Evolutionary conservation across 2,888 invertebrate genomes (phyloP).

Genomic region (Mythimna albipuncta): DNA sequence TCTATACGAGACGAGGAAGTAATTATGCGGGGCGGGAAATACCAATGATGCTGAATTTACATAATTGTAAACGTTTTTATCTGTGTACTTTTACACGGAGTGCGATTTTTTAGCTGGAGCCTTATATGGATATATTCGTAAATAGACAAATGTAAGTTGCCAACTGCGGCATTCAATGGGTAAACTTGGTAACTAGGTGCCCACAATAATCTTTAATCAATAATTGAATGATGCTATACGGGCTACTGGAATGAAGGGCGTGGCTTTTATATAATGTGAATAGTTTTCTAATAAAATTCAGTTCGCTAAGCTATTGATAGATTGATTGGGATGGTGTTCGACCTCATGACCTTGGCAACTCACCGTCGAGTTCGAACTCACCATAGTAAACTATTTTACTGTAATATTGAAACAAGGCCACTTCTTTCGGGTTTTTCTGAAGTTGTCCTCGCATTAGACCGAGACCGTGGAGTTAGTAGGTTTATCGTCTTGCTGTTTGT

Average conservation of each 20-base stretch:
- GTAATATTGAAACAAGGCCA: conserved; percentile 15
- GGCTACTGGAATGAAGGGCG: background rate
- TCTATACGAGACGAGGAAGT: too few relatives aligned
- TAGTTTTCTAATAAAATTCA: background rate
- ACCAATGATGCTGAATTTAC: too few relatives aligned
- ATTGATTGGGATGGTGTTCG: background rate
- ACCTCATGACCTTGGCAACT: background rate
- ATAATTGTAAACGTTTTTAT: too few relatives aligned
- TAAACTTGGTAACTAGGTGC: too few relatives aligned
- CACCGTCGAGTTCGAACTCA: background rate
- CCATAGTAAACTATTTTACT: background rate
- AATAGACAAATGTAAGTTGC: too few relatives aligned
- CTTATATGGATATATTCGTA: too few relatives aligned
- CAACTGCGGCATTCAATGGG: too few relatives aligned
- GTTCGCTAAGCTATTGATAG: background rate
- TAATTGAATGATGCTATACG: too few relatives aligned
- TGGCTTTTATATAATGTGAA: background rate
- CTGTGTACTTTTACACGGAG: too few relatives aligned
- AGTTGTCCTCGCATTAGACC: conserved; percentile 10
- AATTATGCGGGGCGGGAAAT: too few relatives aligned
- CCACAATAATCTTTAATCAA: too few relatives aligned
- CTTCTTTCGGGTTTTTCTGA: conserved; percentile 1
- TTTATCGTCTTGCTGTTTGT: background rate
- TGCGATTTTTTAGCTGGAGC: too few relatives aligned
- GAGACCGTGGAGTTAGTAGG: background rate